Base-by-base conservation (phyloP, 2,888 invertebrate species). In the Alsophila aescularia region DNA sequence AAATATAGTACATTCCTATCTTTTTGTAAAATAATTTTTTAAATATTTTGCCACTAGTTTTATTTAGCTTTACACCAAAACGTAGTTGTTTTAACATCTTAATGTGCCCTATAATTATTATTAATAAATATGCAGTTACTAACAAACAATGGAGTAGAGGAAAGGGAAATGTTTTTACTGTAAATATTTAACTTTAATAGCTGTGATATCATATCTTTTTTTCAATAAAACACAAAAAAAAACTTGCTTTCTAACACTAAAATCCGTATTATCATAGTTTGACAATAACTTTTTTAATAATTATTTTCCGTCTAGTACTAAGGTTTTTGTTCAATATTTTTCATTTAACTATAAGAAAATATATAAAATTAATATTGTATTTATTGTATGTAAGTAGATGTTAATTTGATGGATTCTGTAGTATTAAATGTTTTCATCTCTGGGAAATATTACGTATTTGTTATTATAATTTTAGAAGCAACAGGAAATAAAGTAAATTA, bases 11-110 rank as follows among this genome's bases (percentile, higher is more conserved):
- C 52, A 70, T 71, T 70, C 60, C 60, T 67, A 54, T 31, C 58
- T 52, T 62, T 62, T 53, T 63, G 63, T 67, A 59, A 61, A 63
- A 65, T 73, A 67, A 66, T 65, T 60, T 75, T 67, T 62, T 65
- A 36, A 35, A 35, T 35, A 75, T 81, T 79, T 86, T 90, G 89
- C 90, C 90, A 90, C 83, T 90, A 90, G 87, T 69, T 81, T 73
- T 77, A 71, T 66, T 79, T 90, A 90, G 90, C 90, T 88, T 85
- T 89, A 89, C 87, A 89, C 90, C 90, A 90, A 90, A 90, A 87
- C 85, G 72, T 85, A 84, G 86, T 75, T 74, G 66, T 73, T 77
- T 75, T 77, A 78, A 56, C 58, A 62, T 49, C 2, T 37, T 45
- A 16, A 70, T 69, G 79, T 82, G 77, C 77, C 81, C 79, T 79